Base-by-base conservation (phyloP, 1,140 invertebrate species). In the Argopecten irradians region DNA sequence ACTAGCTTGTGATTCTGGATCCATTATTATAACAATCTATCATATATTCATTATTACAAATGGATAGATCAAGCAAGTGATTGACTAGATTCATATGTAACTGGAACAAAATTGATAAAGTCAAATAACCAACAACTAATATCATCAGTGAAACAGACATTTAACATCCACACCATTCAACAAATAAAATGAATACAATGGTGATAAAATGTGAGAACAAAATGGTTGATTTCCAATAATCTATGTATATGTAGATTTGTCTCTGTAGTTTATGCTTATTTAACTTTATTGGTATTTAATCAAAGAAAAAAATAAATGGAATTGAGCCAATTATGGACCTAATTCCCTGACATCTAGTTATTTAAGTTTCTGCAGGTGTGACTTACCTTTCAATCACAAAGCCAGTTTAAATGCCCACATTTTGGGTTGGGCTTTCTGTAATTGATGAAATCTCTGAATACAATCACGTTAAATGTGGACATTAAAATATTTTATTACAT, bases 401-500 rank as follows among this genome's bases (percentile, higher is more conserved):
- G 43, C 1, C 13, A 16, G 11, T 71, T 71, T 71, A 71, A 71
- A 71, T 71, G 55, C 55, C 55, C 22, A 71, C 22, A 71, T 71
- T 71, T 71, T 71, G 55, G 55, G 55, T 71, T 71, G 55, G 55
- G 55, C 55, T 71, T 71, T 71, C 28, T 11, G 22, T 7, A 71
- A n/a, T 28, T 71, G 22, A 16, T 71, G 55, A 71, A 71, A 71
- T 71, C n/a, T 71, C 55, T 71, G 1, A n/a, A n/a, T 28, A 16
- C 13, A 28, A 71, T 71, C 5, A 71, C 1, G 55, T 71, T 71
- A 3, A 71, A 71, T n/a, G 55, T 71, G 55, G 55, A 71, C 55
- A 71, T 28, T 28, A 71, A 71, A 71, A 71, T 71, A 71, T 71
- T 71, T 71, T 71, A 71, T 71, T 71, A n/a, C 55, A 71, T 71